phyloP scores from a whole-genome alignment of 2,797 vertebrate genomes.

The Threskiornis aethiopicus region DNA sequence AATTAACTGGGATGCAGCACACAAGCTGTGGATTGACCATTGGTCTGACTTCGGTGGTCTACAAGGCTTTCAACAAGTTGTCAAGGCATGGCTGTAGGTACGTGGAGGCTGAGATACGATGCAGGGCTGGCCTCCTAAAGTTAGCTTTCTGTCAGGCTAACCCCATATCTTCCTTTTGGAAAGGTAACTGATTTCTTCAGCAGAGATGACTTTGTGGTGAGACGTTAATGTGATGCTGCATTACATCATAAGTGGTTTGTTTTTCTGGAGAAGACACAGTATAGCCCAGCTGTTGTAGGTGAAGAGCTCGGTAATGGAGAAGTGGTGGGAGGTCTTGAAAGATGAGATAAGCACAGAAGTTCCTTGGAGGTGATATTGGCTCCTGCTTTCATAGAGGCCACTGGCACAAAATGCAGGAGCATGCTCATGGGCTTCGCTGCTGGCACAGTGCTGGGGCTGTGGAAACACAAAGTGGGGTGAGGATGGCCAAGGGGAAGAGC shows the following conservation, averaged over 20 bases:
- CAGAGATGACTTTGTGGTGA: background rate
- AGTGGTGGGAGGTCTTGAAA: background rate
- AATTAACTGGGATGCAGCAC: background rate
- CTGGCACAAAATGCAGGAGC: background rate
- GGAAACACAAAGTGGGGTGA: too few relatives aligned
- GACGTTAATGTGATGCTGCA: background rate
- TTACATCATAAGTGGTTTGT: background rate
- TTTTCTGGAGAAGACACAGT: background rate
- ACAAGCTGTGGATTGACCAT: background rate
- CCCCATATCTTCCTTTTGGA: background rate
- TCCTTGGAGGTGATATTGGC: background rate
- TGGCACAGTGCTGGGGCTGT: background rate
- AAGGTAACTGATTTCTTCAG: background rate
- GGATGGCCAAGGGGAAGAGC: background rate
- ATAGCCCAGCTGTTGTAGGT: background rate
- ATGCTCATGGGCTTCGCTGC: background rate
- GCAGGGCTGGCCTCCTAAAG: background rate
- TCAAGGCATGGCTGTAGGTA: background rate
- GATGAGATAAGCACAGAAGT: background rate
- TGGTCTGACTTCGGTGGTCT: background rate
- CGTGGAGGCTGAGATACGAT: accelerated
- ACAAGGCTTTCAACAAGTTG: background rate
- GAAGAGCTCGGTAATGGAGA: background rate
- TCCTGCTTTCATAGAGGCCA: background rate
- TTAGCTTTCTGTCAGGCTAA: background rate